Base-by-base conservation (phyloP, 2,113 vertebrate species). In the Tyrannus savana region DNA sequence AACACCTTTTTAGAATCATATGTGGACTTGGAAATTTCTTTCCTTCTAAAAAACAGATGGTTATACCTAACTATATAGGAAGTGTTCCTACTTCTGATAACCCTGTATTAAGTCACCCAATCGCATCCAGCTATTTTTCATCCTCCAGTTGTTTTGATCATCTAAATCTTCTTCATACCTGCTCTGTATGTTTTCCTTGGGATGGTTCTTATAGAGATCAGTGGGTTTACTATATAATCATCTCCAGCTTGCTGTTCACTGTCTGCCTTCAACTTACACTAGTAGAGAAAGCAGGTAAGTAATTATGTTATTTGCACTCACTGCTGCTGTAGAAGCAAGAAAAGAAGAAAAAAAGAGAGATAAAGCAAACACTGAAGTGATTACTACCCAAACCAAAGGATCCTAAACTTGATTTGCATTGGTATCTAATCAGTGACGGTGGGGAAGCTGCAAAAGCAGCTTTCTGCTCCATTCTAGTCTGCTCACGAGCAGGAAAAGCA, bases 31-130 rank as follows among this genome's bases (percentile, higher is more conserved):
- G 59, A 94, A 77, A 89, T 95, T 46, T 89, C 44, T 56, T 85
- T 87, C 46, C 25, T 84, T 93, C 37, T 50, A 64, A 91, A 96
- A 92, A 96, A 46, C 42, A 90, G 46, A 73, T 56, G 24, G 27
- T 71, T 94, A 83, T 71, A 86, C 35, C 62, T 77, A 88, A 95
- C 59, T 74, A 80, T 25, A 87, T 75, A 90, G 71, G 64, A 94
- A 77, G 30, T 59, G 21, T 66, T 87, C 46, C 50, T 50, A 74
- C 33, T 44, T 83, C 55, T 71, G 50, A 80, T 88, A 91, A 63
- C 63, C 71, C 39, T 64, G 31, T 79, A 95, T 91, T 93, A 93
- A 90, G 67, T 80, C 50, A 93, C 78, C 41, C 84, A 96, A 89
- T 76, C 79, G 85, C 39, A 85, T 67, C 55, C 90, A 83, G 63